Conservation (phyloP, 2,113 vertebrate species). For the Paramisgurnus dabryanus region DNA sequence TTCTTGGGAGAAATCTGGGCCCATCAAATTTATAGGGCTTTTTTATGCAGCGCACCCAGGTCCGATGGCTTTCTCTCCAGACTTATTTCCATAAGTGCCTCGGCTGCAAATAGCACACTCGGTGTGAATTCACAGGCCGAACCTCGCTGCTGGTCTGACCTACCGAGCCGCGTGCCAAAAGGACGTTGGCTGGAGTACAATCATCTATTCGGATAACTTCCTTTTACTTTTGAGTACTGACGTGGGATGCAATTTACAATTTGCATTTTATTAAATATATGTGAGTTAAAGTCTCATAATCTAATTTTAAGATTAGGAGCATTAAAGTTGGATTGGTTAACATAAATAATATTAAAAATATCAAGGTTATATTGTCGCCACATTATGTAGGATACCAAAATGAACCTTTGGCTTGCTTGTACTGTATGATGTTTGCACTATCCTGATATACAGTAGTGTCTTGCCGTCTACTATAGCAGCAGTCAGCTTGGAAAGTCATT, state of each 20-base stretch:
- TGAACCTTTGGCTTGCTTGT: neutral
- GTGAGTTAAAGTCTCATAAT: no score
- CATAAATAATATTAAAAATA: no score
- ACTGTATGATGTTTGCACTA: neutral
- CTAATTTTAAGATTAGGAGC: no score
- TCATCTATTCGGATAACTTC: slow-evolving; percentile 27
- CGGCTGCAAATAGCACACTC: slow-evolving; percentile 51
- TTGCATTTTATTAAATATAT: neutral
- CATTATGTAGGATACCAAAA: no score
- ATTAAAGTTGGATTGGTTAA: no score
- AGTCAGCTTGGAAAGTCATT: slow-evolving; percentile 3
- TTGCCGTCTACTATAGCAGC: slow-evolving; percentile 21
- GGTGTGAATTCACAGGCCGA: slow-evolving; percentile 33
- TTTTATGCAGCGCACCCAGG: slow-evolving; percentile 54
- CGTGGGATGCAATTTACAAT: slow-evolving; percentile 8
- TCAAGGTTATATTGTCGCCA: no score
- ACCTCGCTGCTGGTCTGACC: slow-evolving; percentile 22
- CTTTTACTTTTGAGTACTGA: slow-evolving; percentile 25
- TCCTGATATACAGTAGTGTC: neutral
- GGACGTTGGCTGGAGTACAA: slow-evolving; percentile 39
- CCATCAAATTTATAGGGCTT: slow-evolving; percentile 57
- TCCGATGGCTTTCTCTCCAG: slow-evolving; percentile 49
- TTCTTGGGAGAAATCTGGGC: slow-evolving; percentile 48
- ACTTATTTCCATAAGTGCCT: slow-evolving; percentile 57
- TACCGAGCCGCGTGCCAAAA: slow-evolving; percentile 37